A percentile compares a stretch with the other conserved stretches of the same genome.
Conservation (phyloP, 2,797 vertebrate genomes). For the Chiroxiphia lanceolata region DNA sequence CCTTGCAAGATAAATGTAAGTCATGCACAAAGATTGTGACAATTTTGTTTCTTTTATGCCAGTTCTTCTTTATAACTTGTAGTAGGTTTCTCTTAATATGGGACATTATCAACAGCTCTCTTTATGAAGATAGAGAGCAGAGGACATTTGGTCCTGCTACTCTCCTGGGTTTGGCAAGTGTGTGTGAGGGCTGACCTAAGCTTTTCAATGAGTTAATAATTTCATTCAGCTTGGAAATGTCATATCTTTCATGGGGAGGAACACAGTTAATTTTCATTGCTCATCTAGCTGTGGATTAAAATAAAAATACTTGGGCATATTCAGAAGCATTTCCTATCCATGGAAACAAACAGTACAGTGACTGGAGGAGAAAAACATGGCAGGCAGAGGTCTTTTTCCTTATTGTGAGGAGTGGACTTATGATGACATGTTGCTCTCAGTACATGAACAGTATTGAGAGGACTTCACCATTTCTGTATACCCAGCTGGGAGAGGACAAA, state of each 20-base stretch:
- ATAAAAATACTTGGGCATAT: not conserved
- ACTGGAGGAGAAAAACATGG: not conserved
- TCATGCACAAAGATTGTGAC: not conserved
- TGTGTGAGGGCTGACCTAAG: not conserved
- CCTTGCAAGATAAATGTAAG: constrained; percentile 97
- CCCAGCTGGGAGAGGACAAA: not conserved
- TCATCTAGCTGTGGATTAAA: not conserved
- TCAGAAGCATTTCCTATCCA: not conserved
- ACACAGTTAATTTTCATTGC: not conserved
- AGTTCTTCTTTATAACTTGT: not conserved
- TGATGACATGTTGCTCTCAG: not conserved
- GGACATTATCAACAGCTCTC: not conserved
- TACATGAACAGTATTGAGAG: not conserved
- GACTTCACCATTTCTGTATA: not conserved
- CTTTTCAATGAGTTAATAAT: not conserved
- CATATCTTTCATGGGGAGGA: not conserved
- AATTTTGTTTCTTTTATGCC: not conserved
- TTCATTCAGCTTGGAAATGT: not conserved
- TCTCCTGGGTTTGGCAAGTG: not conserved
- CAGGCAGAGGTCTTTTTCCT: not conserved
- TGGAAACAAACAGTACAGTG: not conserved
- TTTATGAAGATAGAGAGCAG: not conserved
- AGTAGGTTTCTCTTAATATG: not conserved
- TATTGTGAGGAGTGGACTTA: not conserved
- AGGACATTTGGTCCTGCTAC: not conserved